Evolutionary conservation across 2,113 vertebrate species (phyloP).

Genomic region (Fulmarus glacialis): DNA sequence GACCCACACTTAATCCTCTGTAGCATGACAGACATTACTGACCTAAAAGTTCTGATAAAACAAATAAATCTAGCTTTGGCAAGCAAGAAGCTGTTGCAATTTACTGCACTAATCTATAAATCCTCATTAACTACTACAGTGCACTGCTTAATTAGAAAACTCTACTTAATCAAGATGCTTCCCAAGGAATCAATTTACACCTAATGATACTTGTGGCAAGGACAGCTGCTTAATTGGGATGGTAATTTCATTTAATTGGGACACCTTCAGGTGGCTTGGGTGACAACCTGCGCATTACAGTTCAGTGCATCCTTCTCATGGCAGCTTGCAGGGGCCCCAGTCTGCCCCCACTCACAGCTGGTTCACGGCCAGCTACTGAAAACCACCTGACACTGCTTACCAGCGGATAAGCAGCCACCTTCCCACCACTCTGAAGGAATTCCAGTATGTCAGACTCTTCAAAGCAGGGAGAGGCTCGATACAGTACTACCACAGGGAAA

Average conservation of each 20-base stretch:
- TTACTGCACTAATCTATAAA: conserved; percentile 4
- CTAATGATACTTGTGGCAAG: conserved; percentile 13
- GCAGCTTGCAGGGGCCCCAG: neutral
- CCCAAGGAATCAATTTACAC: conserved; percentile 30
- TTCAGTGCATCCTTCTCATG: neutral
- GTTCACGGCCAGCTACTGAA: neutral
- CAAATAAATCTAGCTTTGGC: neutral
- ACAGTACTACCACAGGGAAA: neutral
- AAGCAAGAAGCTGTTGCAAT: neutral
- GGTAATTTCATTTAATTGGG: conserved; percentile 18
- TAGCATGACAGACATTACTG: neutral
- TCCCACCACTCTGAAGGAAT: neutral
- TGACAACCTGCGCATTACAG: neutral
- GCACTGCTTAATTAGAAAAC: conserved; percentile 39
- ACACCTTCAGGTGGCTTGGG: neutral
- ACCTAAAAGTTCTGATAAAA: neutral
- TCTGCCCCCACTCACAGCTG: neutral
- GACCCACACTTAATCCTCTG: neutral
- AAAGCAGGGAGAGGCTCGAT: neutral
- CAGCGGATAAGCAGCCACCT: neutral
- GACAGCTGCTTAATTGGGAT: conserved; percentile 21
- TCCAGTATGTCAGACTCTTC: neutral
- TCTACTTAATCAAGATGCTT: conserved; percentile 30
- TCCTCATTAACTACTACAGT: conserved; percentile 23
- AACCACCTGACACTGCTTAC: fast-evolving